phyloP scores from a whole-genome alignment of 2,113 vertebrate genomes.

The Mungos mungo region DNA sequence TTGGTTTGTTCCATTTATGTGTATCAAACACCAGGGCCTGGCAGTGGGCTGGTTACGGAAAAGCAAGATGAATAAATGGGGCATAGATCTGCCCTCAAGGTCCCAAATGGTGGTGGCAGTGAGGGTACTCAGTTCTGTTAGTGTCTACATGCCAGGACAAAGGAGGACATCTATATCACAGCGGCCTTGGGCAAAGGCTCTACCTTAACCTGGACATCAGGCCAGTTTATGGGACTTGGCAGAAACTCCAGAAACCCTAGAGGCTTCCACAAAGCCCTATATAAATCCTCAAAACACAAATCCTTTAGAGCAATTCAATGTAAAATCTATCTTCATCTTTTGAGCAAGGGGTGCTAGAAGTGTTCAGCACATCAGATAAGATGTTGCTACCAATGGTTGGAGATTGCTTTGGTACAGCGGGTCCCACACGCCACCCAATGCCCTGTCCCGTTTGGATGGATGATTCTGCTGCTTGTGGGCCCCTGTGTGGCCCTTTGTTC shows the following conservation, averaged over 20 bases:
- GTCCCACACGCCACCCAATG: no score
- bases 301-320: neutral
- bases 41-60: neutral
- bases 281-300: neutral
- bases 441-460: accelerated
- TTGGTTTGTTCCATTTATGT: neutral
- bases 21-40: neutral
- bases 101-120: neutral
- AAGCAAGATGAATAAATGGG: neutral
- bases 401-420: neutral
- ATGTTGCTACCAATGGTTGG: no score
- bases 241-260: neutral
- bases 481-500: neutral
- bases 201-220: neutral
- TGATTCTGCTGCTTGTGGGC: neutral
- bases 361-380: neutral
- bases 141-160: accelerated
- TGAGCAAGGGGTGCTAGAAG: neutral
- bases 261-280: neutral
- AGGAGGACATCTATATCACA: no score
- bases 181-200: neutral
- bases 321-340: neutral
- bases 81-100: neutral
- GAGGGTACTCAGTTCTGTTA: neutral
- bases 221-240: neutral